Conservation (phyloP, 2,113 vertebrate genomes). For the Tachysurus vachellii region DNA sequence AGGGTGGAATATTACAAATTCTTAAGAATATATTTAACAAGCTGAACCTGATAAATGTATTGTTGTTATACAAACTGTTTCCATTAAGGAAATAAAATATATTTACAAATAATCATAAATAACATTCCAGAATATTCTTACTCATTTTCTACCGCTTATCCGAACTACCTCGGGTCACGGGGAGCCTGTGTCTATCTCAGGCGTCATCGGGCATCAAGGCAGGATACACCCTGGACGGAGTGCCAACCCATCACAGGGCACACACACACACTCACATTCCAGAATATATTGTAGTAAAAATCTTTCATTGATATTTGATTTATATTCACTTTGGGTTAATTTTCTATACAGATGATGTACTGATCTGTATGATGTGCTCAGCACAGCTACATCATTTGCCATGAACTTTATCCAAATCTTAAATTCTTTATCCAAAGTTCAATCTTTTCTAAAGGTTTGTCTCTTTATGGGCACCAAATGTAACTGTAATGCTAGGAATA, state of each 20-base stretch:
- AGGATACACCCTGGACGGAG: too few relatives aligned
- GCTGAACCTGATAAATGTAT: neutral
- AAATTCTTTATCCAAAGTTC: neutral
- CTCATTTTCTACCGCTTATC: too few relatives aligned
- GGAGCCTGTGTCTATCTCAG: too few relatives aligned
- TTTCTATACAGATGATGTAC: too few relatives aligned
- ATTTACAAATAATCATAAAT: too few relatives aligned
- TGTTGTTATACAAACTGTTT: too few relatives aligned
- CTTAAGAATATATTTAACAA: neutral
- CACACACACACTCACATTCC: neutral
- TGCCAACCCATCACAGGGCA: too few relatives aligned
- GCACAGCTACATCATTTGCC: neutral
- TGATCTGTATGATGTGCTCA: too few relatives aligned
- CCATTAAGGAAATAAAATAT: too few relatives aligned
- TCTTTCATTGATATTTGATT: neutral
- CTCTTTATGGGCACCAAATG: neutral
- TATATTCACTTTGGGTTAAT: neutral
- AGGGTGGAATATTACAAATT: neutral
- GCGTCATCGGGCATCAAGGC: too few relatives aligned
- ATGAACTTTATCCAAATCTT: neutral
- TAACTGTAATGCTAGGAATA: neutral
- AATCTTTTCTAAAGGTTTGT: neutral
- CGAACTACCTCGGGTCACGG: too few relatives aligned
- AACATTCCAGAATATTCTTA: too few relatives aligned
- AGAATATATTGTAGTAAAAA: neutral